Evolutionary conservation across 1,140 invertebrate species (phyloP).

Genomic region (Drosophila leontia): DNA sequence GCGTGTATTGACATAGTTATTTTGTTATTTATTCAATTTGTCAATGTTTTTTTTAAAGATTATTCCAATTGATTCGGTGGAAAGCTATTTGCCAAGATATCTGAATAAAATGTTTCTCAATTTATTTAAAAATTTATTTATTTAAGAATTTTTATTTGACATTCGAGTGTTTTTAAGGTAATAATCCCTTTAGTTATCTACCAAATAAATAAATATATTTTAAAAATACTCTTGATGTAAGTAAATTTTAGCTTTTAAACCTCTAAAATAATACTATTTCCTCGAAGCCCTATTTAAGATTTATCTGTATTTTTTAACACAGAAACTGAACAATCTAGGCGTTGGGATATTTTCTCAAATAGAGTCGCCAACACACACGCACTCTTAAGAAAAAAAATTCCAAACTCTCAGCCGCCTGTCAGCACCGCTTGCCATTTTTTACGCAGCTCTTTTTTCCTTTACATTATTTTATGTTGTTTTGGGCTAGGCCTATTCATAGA

Average conservation of each 20-base stretch:
- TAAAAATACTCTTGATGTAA: too few relatives aligned
- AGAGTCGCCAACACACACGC: slow-evolving; percentile 23
- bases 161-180: neutral
- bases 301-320: neutral
- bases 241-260: too few relatives aligned
- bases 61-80: neutral
- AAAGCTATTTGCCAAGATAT: slow-evolving; percentile 10
- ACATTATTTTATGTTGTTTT: slow-evolving; percentile 49
- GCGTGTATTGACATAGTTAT: neutral
- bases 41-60: neutral
- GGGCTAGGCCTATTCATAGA: slow-evolving; percentile 58
- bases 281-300: neutral
- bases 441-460: slow-evolving; percentile 22
- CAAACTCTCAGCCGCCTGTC: slow-evolving; percentile 30
- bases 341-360: slow-evolving; percentile 20
- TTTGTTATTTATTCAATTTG: slow-evolving; percentile 50
- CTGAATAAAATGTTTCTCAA: neutral
- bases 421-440: slow-evolving; percentile 54
- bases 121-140: too few relatives aligned
- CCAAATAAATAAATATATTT: neutral
- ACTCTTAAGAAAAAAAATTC: slow-evolving; percentile 22
- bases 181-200: neutral
- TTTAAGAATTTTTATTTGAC: too few relatives aligned
- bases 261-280: too few relatives aligned
- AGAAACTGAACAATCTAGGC: neutral